Evolutionary conservation across 2,888 invertebrate species (phyloP), one percentile per base, ranked within the genome.

Genomic region (Charanyca ferruginea): DNA sequence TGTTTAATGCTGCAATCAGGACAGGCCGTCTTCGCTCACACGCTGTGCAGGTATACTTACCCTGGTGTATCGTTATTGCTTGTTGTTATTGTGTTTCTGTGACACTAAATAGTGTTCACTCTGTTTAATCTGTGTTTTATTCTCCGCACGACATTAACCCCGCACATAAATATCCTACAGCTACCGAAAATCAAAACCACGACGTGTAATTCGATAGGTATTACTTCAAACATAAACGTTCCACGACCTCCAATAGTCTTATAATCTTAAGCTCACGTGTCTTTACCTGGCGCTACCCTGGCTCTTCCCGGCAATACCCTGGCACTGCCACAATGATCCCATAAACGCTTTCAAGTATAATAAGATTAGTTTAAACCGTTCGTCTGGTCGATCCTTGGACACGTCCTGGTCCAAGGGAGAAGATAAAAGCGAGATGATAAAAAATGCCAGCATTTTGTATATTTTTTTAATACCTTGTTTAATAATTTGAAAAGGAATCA

Each of bases 361-460:
- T 89, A 86, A 88, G 90, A 89, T 90, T 89, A 91, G 89, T 86
- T 87, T 86, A 87, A 89, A 86, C 88, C 87, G 81, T 86, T 86
- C 82, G 85, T 86, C 88, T 88, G 86, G 86, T 80, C 84, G 74
- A 71, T 74, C 77, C 79, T 77, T 79, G 82, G 71, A 77, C 61
- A 52, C 32, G 18, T 55, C 48, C 49, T 62, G 82, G 83, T 48
- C 18, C 52, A 79, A 85, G 74, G 16, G 3, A 73, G 1, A 53
- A 66, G 65, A 28, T 20, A 2, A 2, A 18, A 44, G 72, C 48
- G 18, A 13, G 2, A 11, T 4, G 0, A 32, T 0, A 42, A 28
- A 18, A 38, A 6, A 22, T 25, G 9, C 11, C 1, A 23, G 3
- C 1, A 16, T 13, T 51, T 51, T 16, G 4, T 28, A 28, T 35